A percentile compares a stretch with the other conserved stretches of the same genome.
phyloP scores from a whole-genome alignment of 2,888 invertebrate genomes.

The Lampropteryx suffumata region DNA sequence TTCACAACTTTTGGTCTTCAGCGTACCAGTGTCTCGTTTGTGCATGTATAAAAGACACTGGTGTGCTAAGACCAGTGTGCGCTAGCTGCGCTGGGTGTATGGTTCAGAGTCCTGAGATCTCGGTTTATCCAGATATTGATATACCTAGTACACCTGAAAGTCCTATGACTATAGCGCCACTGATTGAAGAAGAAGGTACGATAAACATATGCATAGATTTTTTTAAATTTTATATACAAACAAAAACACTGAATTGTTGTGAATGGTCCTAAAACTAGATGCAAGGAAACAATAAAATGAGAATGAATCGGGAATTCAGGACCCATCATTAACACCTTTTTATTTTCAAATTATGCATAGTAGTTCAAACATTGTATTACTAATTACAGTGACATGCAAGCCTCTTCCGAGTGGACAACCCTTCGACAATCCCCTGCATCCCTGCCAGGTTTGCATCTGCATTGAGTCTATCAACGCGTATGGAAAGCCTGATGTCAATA shows the following conservation, averaged over 20 bases:
- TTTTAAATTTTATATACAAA: too few relatives aligned
- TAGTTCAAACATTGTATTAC: too few relatives aligned
- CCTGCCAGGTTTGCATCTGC: slow-evolving; percentile 27
- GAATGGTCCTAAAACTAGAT: too few relatives aligned
- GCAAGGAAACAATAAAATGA: too few relatives aligned
- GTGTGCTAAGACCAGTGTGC: slow-evolving; percentile 52
- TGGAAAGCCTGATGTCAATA: slow-evolving; percentile 23
- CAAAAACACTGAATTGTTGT: too few relatives aligned
- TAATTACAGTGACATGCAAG: slow-evolving; percentile 24
- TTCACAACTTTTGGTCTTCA: slow-evolving; percentile 51
- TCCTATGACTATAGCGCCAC: slow-evolving; percentile 11
- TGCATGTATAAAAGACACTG: slow-evolving; percentile 50
- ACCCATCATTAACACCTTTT: too few relatives aligned
- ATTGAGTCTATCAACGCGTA: slow-evolving; percentile 15
- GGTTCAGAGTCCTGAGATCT: slow-evolving; percentile 15
- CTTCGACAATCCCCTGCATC: slow-evolving; percentile 29
- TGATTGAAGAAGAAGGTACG: slow-evolving; percentile 15
- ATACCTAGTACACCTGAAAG: not conserved
- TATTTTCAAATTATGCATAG: too few relatives aligned
- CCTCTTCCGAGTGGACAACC: slow-evolving; percentile 25
- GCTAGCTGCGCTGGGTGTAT: slow-evolving; percentile 53
- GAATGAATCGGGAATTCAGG: too few relatives aligned
- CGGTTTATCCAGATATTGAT: not conserved
- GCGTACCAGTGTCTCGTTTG: slow-evolving; percentile 56
- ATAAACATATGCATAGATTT: not conserved